phyloP scores from a whole-genome alignment of 1,140 invertebrate genomes.

The Drosophila quadrilineata region DNA sequence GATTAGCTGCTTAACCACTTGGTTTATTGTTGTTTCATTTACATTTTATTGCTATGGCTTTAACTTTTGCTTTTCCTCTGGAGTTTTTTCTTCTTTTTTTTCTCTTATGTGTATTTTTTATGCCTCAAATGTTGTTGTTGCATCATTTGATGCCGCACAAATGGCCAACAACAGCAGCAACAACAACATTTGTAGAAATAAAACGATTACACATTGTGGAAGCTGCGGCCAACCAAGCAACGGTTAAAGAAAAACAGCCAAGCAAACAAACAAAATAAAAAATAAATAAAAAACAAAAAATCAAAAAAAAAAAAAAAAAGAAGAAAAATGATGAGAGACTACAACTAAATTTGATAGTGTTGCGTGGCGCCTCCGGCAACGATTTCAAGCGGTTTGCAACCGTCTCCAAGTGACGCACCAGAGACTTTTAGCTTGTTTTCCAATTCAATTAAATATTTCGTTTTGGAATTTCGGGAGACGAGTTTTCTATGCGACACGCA shows the following conservation, averaged over 20 bases:
- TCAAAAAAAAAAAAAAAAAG: not conserved
- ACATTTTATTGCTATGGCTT: conserved; percentile 55
- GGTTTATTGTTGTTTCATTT: conserved; percentile 47
- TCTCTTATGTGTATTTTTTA: too few relatives aligned
- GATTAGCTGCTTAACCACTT: conserved; percentile 26
- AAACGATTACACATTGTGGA: not conserved
- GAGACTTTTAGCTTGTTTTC: not conserved
- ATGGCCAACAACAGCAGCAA: not conserved
- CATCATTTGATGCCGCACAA: conserved; percentile 5
- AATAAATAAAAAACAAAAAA: not conserved
- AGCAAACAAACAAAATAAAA: not conserved
- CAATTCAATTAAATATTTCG: not conserved
- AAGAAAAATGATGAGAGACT: conserved; percentile 6
- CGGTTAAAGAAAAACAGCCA: conserved; percentile 9
- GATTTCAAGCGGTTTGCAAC: too few relatives aligned
- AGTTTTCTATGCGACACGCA: not conserved
- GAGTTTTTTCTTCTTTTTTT: too few relatives aligned
- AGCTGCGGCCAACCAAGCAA: conserved; percentile 5
- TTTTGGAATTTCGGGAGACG: not conserved
- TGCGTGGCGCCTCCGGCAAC: conserved; percentile 16
- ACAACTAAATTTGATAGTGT: conserved; percentile 27
- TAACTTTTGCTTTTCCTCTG: too few relatives aligned
- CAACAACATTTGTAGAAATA: too few relatives aligned
- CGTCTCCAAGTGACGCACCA: too few relatives aligned
- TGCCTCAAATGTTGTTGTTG: too few relatives aligned